phyloP scores from a whole-genome alignment of 2,888 invertebrate genomes.

The Boloria euphrosyne region DNA sequence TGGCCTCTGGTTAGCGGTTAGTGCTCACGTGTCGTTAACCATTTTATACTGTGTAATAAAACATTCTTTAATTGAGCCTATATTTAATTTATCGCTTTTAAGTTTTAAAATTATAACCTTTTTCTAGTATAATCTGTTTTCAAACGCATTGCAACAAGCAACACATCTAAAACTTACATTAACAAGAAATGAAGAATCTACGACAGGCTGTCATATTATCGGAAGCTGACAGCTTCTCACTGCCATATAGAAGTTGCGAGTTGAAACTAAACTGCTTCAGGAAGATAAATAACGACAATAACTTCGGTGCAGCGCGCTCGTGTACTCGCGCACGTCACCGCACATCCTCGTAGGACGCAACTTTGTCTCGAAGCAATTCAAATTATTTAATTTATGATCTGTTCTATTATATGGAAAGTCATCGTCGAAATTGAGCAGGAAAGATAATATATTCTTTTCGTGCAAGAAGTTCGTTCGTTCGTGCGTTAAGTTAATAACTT shows the following conservation, averaged over 20 bases:
- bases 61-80: too few species aligned
- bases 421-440: too few species aligned
- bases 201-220: conserved; percentile 3
- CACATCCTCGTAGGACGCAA: too few species aligned
- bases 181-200: neutral
- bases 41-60: neutral
- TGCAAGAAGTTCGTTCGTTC: too few species aligned
- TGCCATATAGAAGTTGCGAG: conserved; percentile 10
- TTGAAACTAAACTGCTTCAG: conserved; percentile 1
- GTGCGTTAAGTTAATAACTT: too few species aligned
- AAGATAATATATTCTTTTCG: too few species aligned
- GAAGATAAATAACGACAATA: conserved; percentile 19
- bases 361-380: too few species aligned
- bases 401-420: too few species aligned
- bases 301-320: conserved; percentile 15
- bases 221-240: conserved; percentile 11
- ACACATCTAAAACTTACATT: neutral
- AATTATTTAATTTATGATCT: too few species aligned
- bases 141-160: neutral
- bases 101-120: too few species aligned
- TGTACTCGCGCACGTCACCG: neutral
- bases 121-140: too few species aligned
- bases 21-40: neutral
- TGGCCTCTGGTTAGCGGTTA: neutral
- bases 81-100: too few species aligned